Evolutionary conservation across 2,888 invertebrate genomes (phyloP).

Genomic region (Phyllotreta striolata): DNA sequence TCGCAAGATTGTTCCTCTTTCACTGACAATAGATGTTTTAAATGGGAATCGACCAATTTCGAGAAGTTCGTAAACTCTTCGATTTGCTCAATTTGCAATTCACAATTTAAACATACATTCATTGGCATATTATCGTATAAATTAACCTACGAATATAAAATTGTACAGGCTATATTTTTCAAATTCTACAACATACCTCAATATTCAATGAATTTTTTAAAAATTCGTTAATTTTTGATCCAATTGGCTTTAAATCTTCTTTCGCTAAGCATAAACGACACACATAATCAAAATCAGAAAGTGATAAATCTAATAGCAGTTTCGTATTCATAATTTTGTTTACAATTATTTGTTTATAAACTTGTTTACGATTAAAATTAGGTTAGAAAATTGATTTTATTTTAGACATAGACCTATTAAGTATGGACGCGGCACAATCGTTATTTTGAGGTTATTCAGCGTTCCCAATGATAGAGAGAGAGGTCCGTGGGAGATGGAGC

Average conservation of each 20-base stretch:
- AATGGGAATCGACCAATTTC: constrained; percentile 18
- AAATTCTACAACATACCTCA: constrained; percentile 19
- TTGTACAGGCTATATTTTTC: not conserved
- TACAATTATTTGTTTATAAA: not conserved
- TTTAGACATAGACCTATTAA: too few relatives aligned
- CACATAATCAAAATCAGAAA: constrained; percentile 22
- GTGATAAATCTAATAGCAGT: constrained; percentile 3
- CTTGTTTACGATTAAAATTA: not conserved
- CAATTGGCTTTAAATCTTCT: constrained; percentile 21
- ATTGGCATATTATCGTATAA: constrained; percentile 15
- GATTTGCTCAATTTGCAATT: constrained; percentile 24
- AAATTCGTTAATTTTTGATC: constrained; percentile 2
- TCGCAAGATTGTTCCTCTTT: constrained; percentile 10
- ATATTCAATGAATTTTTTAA: constrained; percentile 21
- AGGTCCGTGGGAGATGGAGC: too few relatives aligned
- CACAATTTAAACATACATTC: constrained; percentile 24
- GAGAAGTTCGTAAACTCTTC: constrained; percentile 5
- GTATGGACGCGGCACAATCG: too few relatives aligned
- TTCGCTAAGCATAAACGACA: constrained; percentile 26
- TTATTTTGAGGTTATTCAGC: too few relatives aligned
- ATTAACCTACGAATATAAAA: constrained; percentile 11
- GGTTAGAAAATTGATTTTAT: not conserved
- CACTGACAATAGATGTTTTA: constrained; percentile 15
- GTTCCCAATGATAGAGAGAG: too few relatives aligned
- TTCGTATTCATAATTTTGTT: constrained; percentile 6